Evolutionary conservation across 2,888 invertebrate genomes (phyloP), one percentile per base, ranked within the genome.

Genomic region (Dryadula phaetusa): DNA sequence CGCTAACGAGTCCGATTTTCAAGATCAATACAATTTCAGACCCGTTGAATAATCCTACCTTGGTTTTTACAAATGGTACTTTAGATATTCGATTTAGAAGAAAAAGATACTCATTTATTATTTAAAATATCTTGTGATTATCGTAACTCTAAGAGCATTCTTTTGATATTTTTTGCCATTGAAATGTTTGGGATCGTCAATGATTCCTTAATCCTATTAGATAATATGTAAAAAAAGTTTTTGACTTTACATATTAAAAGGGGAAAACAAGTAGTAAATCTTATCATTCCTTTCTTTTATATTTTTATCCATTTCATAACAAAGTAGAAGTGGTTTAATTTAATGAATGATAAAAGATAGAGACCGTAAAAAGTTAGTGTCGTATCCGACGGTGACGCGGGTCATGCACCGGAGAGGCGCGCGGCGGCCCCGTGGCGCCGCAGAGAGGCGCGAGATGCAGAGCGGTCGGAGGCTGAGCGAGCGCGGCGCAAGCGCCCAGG

Each of bases 401-500:
- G 71, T 71, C 71, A 71, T 71, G 71, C 72, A 75, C 72, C 62
- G 68, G 58, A 52, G 75, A 20, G 46, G 62, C 69, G 58, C 58
- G 75, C 32, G 46, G 62, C 69, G 28, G 28, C 28, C 37, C 74
- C 75, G 74, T 72, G 44, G 64, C 67, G 72, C 12, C 32, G 72
- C 67, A 72, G 74, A 62, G 69, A 72, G 73, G 75, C 75, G 76
- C 74, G 77, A 79, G 79, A 82, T 81, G 77, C 72, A 70, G 72
- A 70, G 71, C 72, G 67, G 56, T 66, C 81, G 86, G 86, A 85
- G 87, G 87, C 85, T 84, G 87, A 84, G 85, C 84, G 77, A 79
- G 80, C 82, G 84, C 81, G 84, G 85, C 92, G 92, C 92, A 88
- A 83, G 92, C 92, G 92, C 92, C 88, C 91, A 92, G 92, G 92